phyloP scores from a whole-genome alignment of 2,888 invertebrate genomes.

The Iselma pallidipennis region DNA sequence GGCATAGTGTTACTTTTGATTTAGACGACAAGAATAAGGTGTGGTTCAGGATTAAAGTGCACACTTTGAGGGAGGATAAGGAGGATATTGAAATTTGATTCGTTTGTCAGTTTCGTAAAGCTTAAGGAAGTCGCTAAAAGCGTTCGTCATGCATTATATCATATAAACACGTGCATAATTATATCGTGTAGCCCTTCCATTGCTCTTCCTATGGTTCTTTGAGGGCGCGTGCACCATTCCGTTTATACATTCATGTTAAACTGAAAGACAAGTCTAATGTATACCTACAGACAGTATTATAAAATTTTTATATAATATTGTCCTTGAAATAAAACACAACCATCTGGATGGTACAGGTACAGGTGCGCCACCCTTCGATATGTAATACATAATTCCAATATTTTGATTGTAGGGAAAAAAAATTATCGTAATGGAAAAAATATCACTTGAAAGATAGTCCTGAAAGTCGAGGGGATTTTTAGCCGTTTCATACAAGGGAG shows the following conservation, averaged over 20 bases:
- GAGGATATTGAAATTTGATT: constrained; percentile 22
- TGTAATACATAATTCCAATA: not conserved
- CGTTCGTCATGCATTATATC: constrained; percentile 32
- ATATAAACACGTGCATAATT: constrained; percentile 35
- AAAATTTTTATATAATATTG: not conserved
- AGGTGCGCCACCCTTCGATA: not conserved
- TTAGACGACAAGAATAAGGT: not conserved
- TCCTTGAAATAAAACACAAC: not conserved
- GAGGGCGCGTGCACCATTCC: constrained; percentile 30
- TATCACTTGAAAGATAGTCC: not conserved
- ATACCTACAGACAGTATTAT: not conserved
- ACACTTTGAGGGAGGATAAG: constrained; percentile 27
- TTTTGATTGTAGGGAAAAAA: not conserved
- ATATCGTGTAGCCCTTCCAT: constrained; percentile 22
- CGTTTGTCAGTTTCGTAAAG: constrained; percentile 15
- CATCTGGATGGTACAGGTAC: not conserved
- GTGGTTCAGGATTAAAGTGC: constrained; percentile 11
- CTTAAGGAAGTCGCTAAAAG: constrained; percentile 34
- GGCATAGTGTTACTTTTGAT: not conserved
- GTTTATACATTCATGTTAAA: no score
- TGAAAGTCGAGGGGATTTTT: not conserved
- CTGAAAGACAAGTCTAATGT: no score
- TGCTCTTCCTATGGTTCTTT: constrained; percentile 33
- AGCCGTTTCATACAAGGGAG: constrained; percentile 9
- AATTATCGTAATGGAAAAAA: not conserved